Evolutionary conservation across 2,888 invertebrate genomes (phyloP), one percentile per base, ranked within the genome.

Genomic region (Diachrysia chrysitis): DNA sequence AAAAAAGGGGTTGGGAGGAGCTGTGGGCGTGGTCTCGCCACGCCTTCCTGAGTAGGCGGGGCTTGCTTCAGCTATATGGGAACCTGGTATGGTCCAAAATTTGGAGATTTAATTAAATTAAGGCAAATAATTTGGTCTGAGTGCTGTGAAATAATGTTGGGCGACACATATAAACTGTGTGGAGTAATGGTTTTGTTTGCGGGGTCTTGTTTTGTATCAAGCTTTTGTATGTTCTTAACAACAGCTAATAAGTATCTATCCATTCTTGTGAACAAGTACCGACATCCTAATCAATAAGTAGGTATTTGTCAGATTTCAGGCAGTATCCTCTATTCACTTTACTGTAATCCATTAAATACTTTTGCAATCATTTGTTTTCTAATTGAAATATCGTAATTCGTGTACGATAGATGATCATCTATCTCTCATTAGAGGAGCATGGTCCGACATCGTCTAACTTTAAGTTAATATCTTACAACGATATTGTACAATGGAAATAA

Each of bases 21-120:
- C 73, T n/a, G 35, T 53, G 68, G 86, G 87, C 85, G 85, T 84
- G 83, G 73, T 72, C 48, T 7, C 23, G 71, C 78, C 83, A 86
- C 87, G 83, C 88, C 88, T 66, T 74, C 48, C 32, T 23, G 21
- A 35, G 67, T 69, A 57, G 82, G 84, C 62, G 83, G 83, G 53
- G 78, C 73, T 66, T 73, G 12, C 68, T 19, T 55, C 62, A 69
- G 58, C 76, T 71, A 56, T 61, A n/a, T 51, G 62, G 55, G 57
- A 51, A 54, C 75, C 72, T 56, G 68, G 68, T 65, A 35, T 59
- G 53, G 66, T 69, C 71, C 62, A 73, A 79, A 65, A 73, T 73
- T 73, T 57, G 62, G 46, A 58, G 66, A 60, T 69, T 74, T 78
- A 72, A 75, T 71, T 78, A 76, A 76, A 81, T 73, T 69, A 68